These are phyloP conservation scores for Coremacera marginata DNA, from an alignment of 2,888 invertebrate species.

Conservation along the genomic window DNA sequence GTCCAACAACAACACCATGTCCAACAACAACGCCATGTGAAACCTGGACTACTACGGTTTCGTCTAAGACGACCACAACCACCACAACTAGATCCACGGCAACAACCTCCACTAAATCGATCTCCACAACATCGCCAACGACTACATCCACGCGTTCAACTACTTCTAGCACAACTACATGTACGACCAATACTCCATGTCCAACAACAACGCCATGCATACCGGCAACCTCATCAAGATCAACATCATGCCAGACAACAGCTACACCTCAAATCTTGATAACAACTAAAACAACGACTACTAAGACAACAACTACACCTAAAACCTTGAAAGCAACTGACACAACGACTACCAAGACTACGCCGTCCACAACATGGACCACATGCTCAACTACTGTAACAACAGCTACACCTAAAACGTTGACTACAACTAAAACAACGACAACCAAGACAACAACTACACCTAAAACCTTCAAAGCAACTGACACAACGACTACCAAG, in stretches of 20 bases:
- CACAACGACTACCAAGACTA: no score
- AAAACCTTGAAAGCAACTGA: not conserved
- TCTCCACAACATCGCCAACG: not conserved
- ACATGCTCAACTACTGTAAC: constrained; percentile 8
- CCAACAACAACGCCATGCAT: not conserved
- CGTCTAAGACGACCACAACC: not conserved
- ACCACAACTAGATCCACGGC: not conserved
- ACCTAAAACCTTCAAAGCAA: not conserved
- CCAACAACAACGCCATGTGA: not conserved
- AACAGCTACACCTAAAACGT: not conserved
- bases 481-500: not conserved
- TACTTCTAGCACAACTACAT: no score
- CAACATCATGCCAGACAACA: not conserved
- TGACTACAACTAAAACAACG: not conserved
- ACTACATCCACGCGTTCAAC: no score
- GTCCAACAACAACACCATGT: not conserved
- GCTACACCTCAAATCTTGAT: not conserved
- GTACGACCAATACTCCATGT: not conserved
- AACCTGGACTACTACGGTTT: not conserved
- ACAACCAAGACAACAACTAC: no score
- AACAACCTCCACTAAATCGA: not conserved
- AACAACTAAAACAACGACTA: not conserved
- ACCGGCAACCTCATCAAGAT: not conserved
- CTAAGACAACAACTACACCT: not conserved
- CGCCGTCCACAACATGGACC: not conserved